Conservation (phyloP, 2,797 vertebrate genomes). For the Cetoscarus ocellatus region DNA sequence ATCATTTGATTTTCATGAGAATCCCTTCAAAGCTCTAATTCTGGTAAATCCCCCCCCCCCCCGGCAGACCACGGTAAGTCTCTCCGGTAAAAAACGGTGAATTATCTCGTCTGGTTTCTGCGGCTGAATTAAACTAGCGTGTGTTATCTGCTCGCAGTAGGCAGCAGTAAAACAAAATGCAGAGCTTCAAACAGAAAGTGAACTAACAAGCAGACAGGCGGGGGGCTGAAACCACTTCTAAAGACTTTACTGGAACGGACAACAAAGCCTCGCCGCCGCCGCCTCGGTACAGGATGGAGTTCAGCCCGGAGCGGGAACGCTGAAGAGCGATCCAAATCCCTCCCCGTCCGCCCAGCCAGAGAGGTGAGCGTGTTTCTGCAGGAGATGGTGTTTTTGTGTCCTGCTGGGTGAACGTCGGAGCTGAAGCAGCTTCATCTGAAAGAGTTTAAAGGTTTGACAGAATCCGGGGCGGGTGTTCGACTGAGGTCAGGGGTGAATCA, state of each 20-base stretch:
- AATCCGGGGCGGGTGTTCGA: too few relatives aligned
- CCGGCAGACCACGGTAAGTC: slow-evolving; percentile 15
- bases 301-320: slow-evolving; percentile 28
- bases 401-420: background rate
- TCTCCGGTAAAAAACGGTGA: slow-evolving; percentile 34
- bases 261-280: slow-evolving; percentile 40
- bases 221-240: slow-evolving; percentile 56
- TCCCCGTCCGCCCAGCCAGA: background rate
- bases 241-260: slow-evolving; percentile 46
- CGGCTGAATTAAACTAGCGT: slow-evolving; percentile 39
- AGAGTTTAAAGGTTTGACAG: too few relatives aligned
- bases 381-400: background rate
- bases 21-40: too few relatives aligned
- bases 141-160: slow-evolving; percentile 48
- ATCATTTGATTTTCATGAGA: too few relatives aligned
- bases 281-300: slow-evolving; percentile 42
- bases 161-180: slow-evolving; percentile 53
- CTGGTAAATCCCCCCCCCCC: too few relatives aligned
- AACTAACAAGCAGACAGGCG: slow-evolving; percentile 25
- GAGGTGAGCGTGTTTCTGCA: slow-evolving; percentile 33
- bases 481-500: too few relatives aligned
- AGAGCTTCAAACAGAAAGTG: slow-evolving; percentile 36
- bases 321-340: slow-evolving; percentile 14
- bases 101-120: slow-evolving; percentile 47
- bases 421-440: too few relatives aligned